Base-by-base conservation (phyloP, 2,797 vertebrate genomes). In the Caiman crocodilus region DNA sequence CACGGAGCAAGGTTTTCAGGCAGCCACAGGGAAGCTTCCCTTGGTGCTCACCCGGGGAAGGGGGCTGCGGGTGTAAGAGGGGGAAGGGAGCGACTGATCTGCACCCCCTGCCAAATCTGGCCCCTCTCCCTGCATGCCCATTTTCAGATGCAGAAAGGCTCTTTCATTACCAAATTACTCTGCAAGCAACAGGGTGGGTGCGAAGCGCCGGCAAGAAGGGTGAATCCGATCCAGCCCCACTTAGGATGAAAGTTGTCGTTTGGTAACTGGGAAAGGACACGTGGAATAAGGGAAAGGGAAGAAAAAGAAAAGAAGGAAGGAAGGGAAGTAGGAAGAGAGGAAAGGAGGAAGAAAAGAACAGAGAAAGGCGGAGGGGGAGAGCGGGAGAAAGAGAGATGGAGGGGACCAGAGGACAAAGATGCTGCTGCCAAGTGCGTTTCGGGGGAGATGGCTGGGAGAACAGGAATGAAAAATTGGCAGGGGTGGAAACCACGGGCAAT, bases 111-210 rank as follows among this genome's bases (percentile, higher is more conserved):
- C 63, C 69, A 0, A 0, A 61, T 14, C 35, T 71, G 69, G 67
- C 84, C 64, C 42, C 42, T 50, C 42, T 50, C 42, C 23, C 73
- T 64, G 55, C 67, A n/a, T 0, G 2, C 7, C 84, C 91, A 60
- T 64, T 82, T 83, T 82, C 69, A 58, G 84, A 93, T 81, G 88
- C 55, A 88, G 82, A 96, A 63, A 59, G 87, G 88, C 55, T 69
- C 2, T 18, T 87, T 94, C 71, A 85, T 93, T 21, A 76, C 16
- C 76, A 85, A 90, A 65, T 28, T 60, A 91, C 0, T 10, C 14
- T 78, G 9, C 15, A 61, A 58, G 76, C 59, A 42, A 16, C 59
- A 13, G 0, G 74, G 0, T 0, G 76, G 58, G 91, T 80, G 28
- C 10, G 12, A 42, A 77, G 82, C 6, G 82, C 76, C 63, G 57